phyloP scores from a whole-genome alignment of 2,888 invertebrate species.

The Nasonovia ribisnigri region DNA sequence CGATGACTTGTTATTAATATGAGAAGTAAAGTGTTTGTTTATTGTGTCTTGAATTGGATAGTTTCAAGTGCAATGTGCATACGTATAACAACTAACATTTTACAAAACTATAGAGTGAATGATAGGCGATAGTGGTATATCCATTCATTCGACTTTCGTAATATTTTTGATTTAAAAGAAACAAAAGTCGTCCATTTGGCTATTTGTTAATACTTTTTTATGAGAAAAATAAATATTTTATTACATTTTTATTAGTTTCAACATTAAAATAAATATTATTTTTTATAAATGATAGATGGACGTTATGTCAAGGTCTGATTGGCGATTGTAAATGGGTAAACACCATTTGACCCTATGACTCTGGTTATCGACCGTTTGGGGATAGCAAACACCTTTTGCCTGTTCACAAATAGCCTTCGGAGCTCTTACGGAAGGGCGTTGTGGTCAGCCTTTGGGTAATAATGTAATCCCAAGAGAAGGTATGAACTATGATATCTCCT shows the following conservation, averaged over 20 bases:
- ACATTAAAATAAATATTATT: conserved; percentile 19
- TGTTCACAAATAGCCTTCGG: conserved; percentile 50
- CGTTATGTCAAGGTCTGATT: not conserved
- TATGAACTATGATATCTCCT: conserved; percentile 40
- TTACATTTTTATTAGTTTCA: not conserved
- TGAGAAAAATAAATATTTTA: not conserved
- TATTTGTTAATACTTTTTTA: not conserved
- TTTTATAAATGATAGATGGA: conserved; percentile 12
- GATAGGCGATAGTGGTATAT: not conserved
- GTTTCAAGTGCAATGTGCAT: not conserved
- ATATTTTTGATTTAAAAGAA: not conserved
- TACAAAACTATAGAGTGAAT: not conserved
- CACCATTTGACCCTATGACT: conserved; percentile 27
- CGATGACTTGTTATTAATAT: not conserved
- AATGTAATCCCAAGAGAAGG: conserved; percentile 37
- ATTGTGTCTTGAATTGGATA: not conserved
- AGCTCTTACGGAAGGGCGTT: not conserved
- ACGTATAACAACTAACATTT: not conserved
- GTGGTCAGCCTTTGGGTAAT: conserved; percentile 43
- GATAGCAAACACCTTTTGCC: conserved; percentile 47
- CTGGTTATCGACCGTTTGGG: conserved; percentile 41
- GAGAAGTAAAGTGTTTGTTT: not conserved
- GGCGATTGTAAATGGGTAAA: conserved; percentile 24
- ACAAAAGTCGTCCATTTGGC: not conserved
- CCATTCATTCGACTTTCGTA: not conserved